Conservation (phyloP, 2,888 invertebrate genomes). For the Sesamia inferens region DNA sequence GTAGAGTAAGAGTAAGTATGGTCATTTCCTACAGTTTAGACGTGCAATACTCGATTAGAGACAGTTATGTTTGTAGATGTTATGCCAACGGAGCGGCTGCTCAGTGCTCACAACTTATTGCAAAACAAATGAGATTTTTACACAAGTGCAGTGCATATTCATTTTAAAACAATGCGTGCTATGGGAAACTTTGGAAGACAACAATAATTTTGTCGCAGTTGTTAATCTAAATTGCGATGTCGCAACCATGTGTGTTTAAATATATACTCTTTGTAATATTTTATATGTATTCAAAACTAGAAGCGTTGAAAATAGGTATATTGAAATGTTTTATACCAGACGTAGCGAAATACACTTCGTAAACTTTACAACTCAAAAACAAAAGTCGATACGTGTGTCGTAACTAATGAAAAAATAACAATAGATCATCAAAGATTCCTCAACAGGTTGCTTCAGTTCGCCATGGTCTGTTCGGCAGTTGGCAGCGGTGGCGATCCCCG, state of each 20-base stretch:
- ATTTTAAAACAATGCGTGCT: conserved; percentile 79
- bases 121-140: conserved; percentile 82
- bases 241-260: conserved; percentile 73
- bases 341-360: conserved; percentile 34
- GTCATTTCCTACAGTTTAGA: conserved; percentile 58
- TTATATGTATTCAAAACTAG: conserved; percentile 17
- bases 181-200: conserved; percentile 79
- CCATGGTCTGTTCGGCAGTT: conserved; percentile 74
- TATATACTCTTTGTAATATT: conserved; percentile 47
- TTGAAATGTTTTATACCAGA: conserved; percentile 3
- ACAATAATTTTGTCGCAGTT: conserved; percentile 76
- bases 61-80: conserved; percentile 57
- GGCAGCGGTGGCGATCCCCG: conserved; percentile 65
- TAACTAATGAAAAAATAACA: conserved; percentile 85
- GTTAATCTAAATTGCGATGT: conserved; percentile 78
- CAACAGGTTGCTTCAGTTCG: conserved; percentile 75
- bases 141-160: conserved; percentile 78
- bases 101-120: conserved; percentile 63
- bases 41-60: conserved; percentile 63
- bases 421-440: conserved; percentile 83
- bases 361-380: conserved; percentile 51
- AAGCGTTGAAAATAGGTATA: background rate
- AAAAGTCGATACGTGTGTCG: conserved; percentile 73
- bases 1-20: conserved; percentile 48
- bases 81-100: conserved; percentile 16